Evolutionary conservation across 2,113 vertebrate genomes (phyloP), one percentile per base, ranked within the genome.

Genomic region (Todiramphus saurophagus): DNA sequence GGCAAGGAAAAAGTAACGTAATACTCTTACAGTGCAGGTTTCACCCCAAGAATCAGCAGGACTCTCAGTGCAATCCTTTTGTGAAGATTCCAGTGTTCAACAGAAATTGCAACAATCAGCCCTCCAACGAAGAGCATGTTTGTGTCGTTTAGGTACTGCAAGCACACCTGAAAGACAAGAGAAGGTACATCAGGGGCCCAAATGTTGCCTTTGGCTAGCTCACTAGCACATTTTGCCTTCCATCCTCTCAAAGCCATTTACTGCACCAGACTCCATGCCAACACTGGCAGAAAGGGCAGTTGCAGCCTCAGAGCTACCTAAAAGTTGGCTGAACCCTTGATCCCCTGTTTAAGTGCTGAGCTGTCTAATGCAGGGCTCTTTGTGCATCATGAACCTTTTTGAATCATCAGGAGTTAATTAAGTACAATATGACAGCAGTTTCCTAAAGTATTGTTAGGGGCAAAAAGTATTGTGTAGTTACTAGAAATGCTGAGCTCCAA

Each of bases 101-200:
- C 98, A 0, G 99, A 99, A 64, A 99, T 98, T 0, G 99, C 99
- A 27, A 99, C 98, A 73, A 99, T 97, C 91, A 99, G 97, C 5
- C 99, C 99, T 24, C 99, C 99, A 74, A 99, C 87, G 81, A 99
- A 99, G 92, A 99, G 96, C 99, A 99, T 97, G 94, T 98, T 99
- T 39, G 99, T 99, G 97, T 99, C 99, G 92, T 99, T 99, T 95
- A 99, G 98, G 97, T 99, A 99, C 98, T 99, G 99, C 97, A 99
- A 95, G 76, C 99, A 99, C 76, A 99, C 99, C 99, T 99, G 97
- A 28, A 87, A 88, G 62, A 89, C 67, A 37, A 39, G 50, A 94
- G 58, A 80, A 75, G 35, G 39, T n/a, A 89, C 56, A 30, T 84
- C 35, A 95, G 87, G 28, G 33, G 15, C 41, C 25, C 46, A 55